Conservation (phyloP, 2,113 vertebrate genomes). For the Melanostigma gelatinosum region DNA sequence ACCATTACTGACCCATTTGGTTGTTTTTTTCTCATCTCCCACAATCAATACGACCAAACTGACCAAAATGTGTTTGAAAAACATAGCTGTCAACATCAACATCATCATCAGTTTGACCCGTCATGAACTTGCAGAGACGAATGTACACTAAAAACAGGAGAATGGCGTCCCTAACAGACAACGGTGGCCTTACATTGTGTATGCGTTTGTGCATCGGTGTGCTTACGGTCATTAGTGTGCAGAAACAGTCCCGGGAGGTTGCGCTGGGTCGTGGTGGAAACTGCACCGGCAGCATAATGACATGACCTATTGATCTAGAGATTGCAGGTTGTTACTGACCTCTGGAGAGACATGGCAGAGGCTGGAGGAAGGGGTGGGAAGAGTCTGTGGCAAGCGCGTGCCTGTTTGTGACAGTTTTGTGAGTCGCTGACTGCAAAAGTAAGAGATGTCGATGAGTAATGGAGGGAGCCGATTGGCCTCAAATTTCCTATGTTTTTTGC, state of each 20-base stretch:
- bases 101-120: conserved; percentile 27
- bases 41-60: neutral
- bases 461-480: neutral
- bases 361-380: neutral
- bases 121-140: conserved; percentile 14
- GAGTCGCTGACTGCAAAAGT: neutral
- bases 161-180: neutral
- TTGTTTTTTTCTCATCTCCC: neutral
- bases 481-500: neutral
- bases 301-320: conserved; percentile 73
- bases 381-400: neutral
- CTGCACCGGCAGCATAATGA: conserved; percentile 64
- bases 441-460: neutral
- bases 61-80: neutral
- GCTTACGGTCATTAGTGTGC: conserved; percentile 62
- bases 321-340: conserved; percentile 55
- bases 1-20: neutral
- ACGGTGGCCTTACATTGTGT: neutral
- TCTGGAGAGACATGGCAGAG: conserved; percentile 45
- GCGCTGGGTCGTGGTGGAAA: conserved; percentile 56
- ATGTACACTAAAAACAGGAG: conserved; percentile 14
- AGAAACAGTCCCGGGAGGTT: conserved; percentile 49
- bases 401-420: neutral
- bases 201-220: conserved; percentile 3
- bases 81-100: neutral